Evolutionary conservation across 2,797 vertebrate genomes (phyloP).

Genomic region (Rallus crepitans): DNA sequence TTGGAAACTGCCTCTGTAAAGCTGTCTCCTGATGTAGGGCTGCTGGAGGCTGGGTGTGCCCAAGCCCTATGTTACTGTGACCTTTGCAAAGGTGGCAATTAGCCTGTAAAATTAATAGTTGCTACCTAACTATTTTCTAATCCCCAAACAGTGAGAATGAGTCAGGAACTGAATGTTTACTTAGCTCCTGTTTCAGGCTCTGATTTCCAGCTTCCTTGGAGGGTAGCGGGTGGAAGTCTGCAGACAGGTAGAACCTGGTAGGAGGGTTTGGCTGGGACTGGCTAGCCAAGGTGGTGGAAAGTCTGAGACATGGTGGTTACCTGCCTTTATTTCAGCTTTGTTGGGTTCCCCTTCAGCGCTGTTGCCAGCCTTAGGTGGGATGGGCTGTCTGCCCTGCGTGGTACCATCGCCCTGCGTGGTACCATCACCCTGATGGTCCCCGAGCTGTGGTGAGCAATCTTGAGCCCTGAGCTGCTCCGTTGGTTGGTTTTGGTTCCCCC

Average conservation of each 20-base stretch:
- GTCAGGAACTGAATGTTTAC: not conserved
- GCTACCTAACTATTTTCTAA: not conserved
- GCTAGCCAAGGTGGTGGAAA: not conserved
- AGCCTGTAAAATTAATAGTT: not conserved
- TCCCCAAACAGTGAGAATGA: not conserved
- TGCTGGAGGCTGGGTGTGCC: not conserved
- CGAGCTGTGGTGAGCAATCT: not conserved
- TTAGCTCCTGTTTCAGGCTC: not conserved
- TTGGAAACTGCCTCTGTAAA: not conserved
- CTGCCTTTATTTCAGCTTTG: not conserved
- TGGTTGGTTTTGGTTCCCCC: not conserved
- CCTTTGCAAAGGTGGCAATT: not conserved
- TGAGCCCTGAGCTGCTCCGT: not conserved
- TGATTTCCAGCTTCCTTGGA: not conserved
- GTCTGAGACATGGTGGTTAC: not conserved
- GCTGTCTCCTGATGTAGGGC: not conserved
- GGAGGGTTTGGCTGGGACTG: not conserved
- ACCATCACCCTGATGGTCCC: not conserved
- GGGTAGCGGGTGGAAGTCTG: not conserved
- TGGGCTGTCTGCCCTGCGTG: not conserved
- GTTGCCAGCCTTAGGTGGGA: not conserved
- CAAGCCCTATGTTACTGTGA: not conserved
- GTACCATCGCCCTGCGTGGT: not conserved
- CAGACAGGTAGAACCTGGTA: not conserved
- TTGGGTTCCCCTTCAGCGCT: not conserved